phyloP scores from a whole-genome alignment of 2,888 invertebrate genomes.

The Ferdinandea cuprea region DNA sequence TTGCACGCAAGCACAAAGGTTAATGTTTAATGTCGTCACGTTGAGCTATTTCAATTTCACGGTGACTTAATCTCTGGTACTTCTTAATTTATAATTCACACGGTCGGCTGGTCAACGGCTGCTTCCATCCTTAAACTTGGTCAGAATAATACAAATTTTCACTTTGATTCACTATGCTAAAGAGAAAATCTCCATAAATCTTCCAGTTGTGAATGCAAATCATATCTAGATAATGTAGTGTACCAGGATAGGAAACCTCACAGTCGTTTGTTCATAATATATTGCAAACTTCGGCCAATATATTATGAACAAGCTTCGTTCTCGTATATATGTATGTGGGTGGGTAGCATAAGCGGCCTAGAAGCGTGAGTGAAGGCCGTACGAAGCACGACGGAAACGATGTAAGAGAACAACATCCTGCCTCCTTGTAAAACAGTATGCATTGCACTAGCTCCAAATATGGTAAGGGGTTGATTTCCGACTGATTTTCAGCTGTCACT shows the following conservation, averaged over 20 bases:
- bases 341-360: no score
- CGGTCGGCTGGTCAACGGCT: background rate
- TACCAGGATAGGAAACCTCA: constrained; percentile 10
- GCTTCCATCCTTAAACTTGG: background rate
- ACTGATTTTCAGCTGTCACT: constrained; percentile 35
- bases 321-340: no score
- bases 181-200: constrained; percentile 29
- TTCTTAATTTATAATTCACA: constrained; percentile 11
- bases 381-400: no score
- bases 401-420: constrained; percentile 40
- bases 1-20: constrained; percentile 8
- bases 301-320: no score
- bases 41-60: constrained; percentile 53
- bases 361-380: no score
- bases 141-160: constrained; percentile 12
- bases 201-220: constrained; percentile 56
- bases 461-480: constrained; percentile 26
- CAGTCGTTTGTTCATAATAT: background rate
- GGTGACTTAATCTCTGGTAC: constrained; percentile 30
- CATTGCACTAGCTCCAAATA: constrained; percentile 11
- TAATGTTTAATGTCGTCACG: constrained; percentile 19
- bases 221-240: constrained; percentile 44
- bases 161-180: constrained; percentile 35
- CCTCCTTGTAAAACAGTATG: constrained; percentile 25
- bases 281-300: background rate